Conservation (phyloP, 2,888 invertebrate species). For the Napeogenes inachia region DNA sequence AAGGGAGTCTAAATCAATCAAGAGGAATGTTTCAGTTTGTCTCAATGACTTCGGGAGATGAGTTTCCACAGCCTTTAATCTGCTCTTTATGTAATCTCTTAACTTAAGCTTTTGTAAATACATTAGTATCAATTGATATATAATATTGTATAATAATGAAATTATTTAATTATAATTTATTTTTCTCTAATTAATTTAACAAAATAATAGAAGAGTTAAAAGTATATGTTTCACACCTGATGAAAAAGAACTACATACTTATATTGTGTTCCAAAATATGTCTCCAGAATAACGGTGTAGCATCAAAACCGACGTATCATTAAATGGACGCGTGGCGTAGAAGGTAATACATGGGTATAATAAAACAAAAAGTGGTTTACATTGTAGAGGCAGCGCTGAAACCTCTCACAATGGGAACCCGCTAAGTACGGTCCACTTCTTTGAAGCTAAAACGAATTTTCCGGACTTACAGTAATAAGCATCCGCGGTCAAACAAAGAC, state of each 20-base stretch:
- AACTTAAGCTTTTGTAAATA: too few species aligned
- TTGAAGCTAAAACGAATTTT: constrained; percentile 60
- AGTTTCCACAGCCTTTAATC: constrained; percentile 16
- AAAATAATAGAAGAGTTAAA: background rate
- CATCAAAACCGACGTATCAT: constrained; percentile 42
- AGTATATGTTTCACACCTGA: background rate
- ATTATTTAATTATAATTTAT: too few species aligned
- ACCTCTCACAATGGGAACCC: constrained; percentile 58
- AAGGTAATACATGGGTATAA: constrained; percentile 62
- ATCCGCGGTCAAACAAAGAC: constrained; percentile 67
- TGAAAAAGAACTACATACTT: background rate
- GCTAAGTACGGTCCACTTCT: constrained; percentile 67
- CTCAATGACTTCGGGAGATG: constrained; percentile 19
- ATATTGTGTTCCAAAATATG: constrained; percentile 14
- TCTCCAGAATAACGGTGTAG: constrained; percentile 31
- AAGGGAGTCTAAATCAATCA: constrained; percentile 47
- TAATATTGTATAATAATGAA: too few species aligned
- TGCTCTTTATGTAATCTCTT: too few species aligned
- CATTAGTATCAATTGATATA: too few species aligned
- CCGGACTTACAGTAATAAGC: constrained; percentile 65
- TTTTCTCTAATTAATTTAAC: too few species aligned
- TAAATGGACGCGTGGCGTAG: constrained; percentile 59
- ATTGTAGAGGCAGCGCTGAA: constrained; percentile 50
- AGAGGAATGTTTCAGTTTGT: constrained; percentile 48
- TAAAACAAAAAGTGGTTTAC: constrained; percentile 66